Percentiles rank a stretch among this genome's conserved stretches.
Evolutionary conservation across 1,140 invertebrate genomes (phyloP).

Genomic region (Microvelia longipes): DNA sequence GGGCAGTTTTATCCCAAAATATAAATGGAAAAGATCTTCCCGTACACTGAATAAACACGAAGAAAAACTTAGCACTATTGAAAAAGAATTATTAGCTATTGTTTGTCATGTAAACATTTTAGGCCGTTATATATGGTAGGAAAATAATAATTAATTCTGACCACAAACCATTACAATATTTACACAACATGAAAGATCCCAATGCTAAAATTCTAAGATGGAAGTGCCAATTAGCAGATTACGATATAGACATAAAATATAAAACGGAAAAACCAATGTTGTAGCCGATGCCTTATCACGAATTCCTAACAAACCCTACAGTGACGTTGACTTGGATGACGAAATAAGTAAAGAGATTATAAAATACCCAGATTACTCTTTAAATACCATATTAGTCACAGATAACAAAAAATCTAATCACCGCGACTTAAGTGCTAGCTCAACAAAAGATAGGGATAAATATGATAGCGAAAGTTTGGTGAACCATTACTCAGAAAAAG

Average conservation of each 20-base stretch:
- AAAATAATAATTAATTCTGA: constrained; percentile 36
- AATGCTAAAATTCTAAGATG: constrained; percentile 16
- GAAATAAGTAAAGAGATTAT: background rate
- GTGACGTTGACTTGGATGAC: background rate
- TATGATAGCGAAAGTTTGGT: background rate
- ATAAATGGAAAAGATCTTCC: constrained; percentile 17
- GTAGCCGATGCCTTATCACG: constrained; percentile 19
- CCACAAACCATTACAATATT: constrained; percentile 32
- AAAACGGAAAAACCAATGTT: constrained; percentile 24
- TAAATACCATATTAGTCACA: background rate
- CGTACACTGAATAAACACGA: constrained; percentile 24
- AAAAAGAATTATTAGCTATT: constrained; percentile 38
- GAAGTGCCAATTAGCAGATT: constrained; percentile 16
- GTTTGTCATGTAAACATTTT: constrained; percentile 33
- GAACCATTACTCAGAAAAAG: background rate
- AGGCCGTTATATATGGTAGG: constrained; percentile 28
- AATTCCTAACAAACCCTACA: background rate
- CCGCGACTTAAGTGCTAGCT: background rate
- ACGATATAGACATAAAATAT: constrained; percentile 17
- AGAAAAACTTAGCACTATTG: constrained; percentile 21
- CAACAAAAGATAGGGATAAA: too few relatives aligned
- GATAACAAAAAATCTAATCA: background rate
- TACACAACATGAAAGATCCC: constrained; percentile 29
- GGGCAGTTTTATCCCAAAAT: constrained; percentile 27
- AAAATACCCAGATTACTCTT: background rate